Evolutionary conservation across 2,797 vertebrate genomes (phyloP).

Genomic region (Amblyraja radiata): DNA sequence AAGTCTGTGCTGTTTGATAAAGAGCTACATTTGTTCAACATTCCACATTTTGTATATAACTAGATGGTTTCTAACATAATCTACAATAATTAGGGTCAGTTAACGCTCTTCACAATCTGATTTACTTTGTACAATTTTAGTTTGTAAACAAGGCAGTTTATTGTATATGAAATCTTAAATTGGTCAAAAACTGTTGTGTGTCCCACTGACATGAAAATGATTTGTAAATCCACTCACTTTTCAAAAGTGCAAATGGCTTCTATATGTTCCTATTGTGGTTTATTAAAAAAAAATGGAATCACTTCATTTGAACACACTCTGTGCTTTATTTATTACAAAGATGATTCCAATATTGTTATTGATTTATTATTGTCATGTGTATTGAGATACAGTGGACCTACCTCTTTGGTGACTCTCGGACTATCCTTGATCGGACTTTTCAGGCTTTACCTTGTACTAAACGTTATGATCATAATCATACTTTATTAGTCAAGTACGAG

Average conservation of each 20-base stretch:
- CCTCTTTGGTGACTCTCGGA: too few relatives aligned
- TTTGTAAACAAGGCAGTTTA: constrained; percentile 27
- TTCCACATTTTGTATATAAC: constrained; percentile 94
- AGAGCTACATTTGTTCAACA: constrained; percentile 80
- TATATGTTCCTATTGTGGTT: constrained; percentile 35
- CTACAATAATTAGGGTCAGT: constrained; percentile 79
- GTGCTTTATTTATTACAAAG: neutral
- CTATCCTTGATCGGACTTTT: too few relatives aligned
- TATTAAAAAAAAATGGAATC: constrained; percentile 33
- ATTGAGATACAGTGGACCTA: too few relatives aligned
- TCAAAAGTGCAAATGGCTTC: constrained; percentile 34
- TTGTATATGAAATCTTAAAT: constrained; percentile 23
- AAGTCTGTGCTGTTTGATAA: constrained; percentile 60
- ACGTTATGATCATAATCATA: too few relatives aligned
- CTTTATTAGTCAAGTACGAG: too few relatives aligned
- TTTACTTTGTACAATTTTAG: constrained; percentile 39
- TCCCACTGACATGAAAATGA: constrained; percentile 36
- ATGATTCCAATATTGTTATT: neutral
- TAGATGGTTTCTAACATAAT: constrained; percentile 81
- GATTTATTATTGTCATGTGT: too few relatives aligned
- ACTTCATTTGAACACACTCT: constrained; percentile 1
- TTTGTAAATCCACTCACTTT: constrained; percentile 37
- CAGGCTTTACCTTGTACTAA: too few relatives aligned
- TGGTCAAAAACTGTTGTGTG: constrained; percentile 24
- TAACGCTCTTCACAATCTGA: constrained; percentile 73